Conservation (phyloP, 2,888 invertebrate species). For the Orthonychiurus folsomi region DNA sequence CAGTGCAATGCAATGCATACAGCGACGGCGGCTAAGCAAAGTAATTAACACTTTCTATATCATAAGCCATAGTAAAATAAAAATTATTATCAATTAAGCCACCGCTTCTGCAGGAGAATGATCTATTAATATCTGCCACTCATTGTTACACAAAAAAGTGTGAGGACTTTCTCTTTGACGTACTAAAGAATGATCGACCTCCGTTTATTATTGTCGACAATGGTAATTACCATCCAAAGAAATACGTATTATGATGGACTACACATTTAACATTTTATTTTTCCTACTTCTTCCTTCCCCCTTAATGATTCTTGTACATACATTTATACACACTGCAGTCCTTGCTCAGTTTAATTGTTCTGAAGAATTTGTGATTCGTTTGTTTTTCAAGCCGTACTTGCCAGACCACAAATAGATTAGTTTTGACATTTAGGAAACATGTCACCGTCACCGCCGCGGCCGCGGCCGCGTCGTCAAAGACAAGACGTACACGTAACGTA, state of each 20-base stretch:
- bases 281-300: too few relatives aligned
- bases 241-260: background rate
- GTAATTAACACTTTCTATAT: constrained; percentile 1
- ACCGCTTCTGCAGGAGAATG: background rate
- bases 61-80: too few relatives aligned
- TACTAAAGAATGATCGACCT: background rate
- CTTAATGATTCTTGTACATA: too few relatives aligned
- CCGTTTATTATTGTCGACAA: background rate
- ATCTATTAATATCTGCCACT: background rate
- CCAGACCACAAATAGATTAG: too few relatives aligned
- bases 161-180: background rate
- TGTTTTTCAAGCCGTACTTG: too few relatives aligned
- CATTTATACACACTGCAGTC: too few relatives aligned
- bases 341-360: too few relatives aligned
- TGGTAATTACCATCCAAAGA: background rate
- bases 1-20: background rate
- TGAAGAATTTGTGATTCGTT: background rate
- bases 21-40: background rate
- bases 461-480: too few relatives aligned
- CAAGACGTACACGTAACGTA: too few relatives aligned
- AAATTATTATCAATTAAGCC: background rate
- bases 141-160: background rate
- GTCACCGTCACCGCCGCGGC: too few relatives aligned
- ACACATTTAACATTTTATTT: too few relatives aligned
- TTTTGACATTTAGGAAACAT: too few relatives aligned